phyloP scores from a whole-genome alignment of 2,888 invertebrate species.

The Cryptops parisi region DNA sequence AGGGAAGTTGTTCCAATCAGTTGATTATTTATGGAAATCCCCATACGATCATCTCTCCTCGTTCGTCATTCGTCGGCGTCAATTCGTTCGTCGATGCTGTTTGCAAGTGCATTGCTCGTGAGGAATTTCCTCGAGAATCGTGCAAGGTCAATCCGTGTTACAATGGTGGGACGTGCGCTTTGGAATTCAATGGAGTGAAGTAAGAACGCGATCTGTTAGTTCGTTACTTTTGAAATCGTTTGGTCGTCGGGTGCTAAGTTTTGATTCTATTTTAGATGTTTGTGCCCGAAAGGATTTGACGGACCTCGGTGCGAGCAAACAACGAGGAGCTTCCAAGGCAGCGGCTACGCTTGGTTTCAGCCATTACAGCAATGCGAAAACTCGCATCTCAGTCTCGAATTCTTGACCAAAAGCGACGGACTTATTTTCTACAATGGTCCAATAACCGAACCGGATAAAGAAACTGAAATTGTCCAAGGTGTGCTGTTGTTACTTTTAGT shows the following conservation, averaged over 20 bases:
- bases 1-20: slow-evolving; percentile 61
- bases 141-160: slow-evolving; percentile 42
- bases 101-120: slow-evolving; percentile 45
- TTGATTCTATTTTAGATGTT: slow-evolving; percentile 49
- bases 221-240: too few species aligned
- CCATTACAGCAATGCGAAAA: slow-evolving; percentile 73
- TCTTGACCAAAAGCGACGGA: slow-evolving; percentile 60
- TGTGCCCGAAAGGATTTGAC: slow-evolving; percentile 59
- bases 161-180: slow-evolving; percentile 53
- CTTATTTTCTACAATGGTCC: slow-evolving; percentile 87
- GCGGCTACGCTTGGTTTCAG: slow-evolving; percentile 85
- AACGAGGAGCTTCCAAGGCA: slow-evolving; percentile 72
- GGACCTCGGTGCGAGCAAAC: slow-evolving; percentile 86
- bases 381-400: slow-evolving; percentile 62
- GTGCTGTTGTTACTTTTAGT: background rate
- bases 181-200: slow-evolving; percentile 10
- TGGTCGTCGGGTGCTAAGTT: too few species aligned
- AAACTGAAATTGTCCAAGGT: slow-evolving; percentile 13
- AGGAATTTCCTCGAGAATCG: slow-evolving; percentile 27
- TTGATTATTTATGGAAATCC: slow-evolving; percentile 58
- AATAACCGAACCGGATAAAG: slow-evolving; percentile 19
- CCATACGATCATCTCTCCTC: slow-evolving; percentile 77
- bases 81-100: slow-evolving; percentile 62
- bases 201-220: too few species aligned
- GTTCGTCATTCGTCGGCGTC: slow-evolving; percentile 86